Base-by-base conservation (phyloP, 2,113 vertebrate genomes). In the Bombycilla garrulus region DNA sequence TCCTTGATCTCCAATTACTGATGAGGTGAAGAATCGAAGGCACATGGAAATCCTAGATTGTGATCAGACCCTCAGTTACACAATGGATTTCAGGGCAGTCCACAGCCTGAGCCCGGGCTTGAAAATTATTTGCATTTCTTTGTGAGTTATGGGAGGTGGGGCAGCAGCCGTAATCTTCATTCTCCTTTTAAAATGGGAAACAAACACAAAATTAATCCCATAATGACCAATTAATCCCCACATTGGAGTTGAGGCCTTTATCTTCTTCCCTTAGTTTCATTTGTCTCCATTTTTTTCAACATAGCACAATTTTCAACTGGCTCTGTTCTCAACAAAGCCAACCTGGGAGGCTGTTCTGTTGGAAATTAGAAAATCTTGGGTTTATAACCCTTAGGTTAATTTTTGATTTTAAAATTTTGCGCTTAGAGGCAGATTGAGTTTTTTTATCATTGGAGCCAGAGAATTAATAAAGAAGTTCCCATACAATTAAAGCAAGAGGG, bases 231-330 rank as follows among this genome's bases (percentile, higher is more conserved):
- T n/a, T 10, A 8, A 6, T 25, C 44, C 67, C 36, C 18, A 65
- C 13, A 13, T 0, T 17, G 9, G 25, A 57, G 20, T 2, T 7
- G 6, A 5, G 13, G 6, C 35, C 7, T 45, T 77, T 20, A 11
- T 70, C 17, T 26, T 38, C 61, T 47, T 10, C 19, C 31, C 20
- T 44, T 79, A 36, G 5, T 35, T 77, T 40, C 7, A 2, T 36
- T 73, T 35, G 2, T 36, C 22, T 64, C 66, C 2, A 0, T 61
- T 78, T 66, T 84, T 77, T 64, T n/a, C 67, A 12, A 42, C 0
- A 0, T 1, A 15, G 26, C 22, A 19, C 57, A 31, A 16, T 61
- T 85, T 76, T 72, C 4, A 10, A 8, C 11, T 33, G 54, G 10
- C 2, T 71, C 64, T 76, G 12, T 24, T 45, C 35, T 45, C 26